Base-by-base conservation (phyloP, 2,888 invertebrate species). In the Pherbina coryleti region DNA sequence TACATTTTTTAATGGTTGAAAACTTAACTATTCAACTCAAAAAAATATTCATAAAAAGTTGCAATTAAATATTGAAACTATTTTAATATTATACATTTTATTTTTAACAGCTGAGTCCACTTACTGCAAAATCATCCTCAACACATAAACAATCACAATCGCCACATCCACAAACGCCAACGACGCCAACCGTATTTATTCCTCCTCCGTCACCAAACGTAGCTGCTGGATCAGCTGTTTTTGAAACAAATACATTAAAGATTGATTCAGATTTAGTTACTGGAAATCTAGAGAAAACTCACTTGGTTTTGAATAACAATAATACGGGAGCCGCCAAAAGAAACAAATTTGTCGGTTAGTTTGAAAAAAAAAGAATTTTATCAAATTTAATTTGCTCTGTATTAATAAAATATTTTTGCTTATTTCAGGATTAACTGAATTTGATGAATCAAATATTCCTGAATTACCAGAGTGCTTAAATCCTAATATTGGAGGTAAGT, bases 391-490 rank as follows among this genome's bases (percentile, higher is more conserved):
- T 60, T 64, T 19, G 8, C 37, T 7, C 7, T 11, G 14, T 17
- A 37, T 51, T 57, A 25, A n/a, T 34, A 11, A 77, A 64, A 51
- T 22, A 44, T 34, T 22, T 64, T 69, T 66, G 55, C 31, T 74
- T 73, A 60, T 55, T 53, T 55, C 76, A 69, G 87, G 85, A 37
- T 78, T 87, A 53, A 83, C 86, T 3, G 86, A 85, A 75, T 87
- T 85, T 62, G 87, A 88, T 82, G 88, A 87, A 78, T 67, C 84
- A 4, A 81, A 85, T 75, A 86, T 87, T 64, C 87, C 87, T 8
- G 87, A 86, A 73, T 72, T 87, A 9, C 79, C 84, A 5, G 81
- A 81, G 3, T 81, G 77, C 57, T 80, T 78, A 19, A 75, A 81
- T 76, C 75, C 81, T 2, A 83, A 84, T 66, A 81, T 84, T 60